Evolutionary conservation across 2,797 vertebrate species (phyloP).

Genomic region (Sorex maritimensis): DNA sequence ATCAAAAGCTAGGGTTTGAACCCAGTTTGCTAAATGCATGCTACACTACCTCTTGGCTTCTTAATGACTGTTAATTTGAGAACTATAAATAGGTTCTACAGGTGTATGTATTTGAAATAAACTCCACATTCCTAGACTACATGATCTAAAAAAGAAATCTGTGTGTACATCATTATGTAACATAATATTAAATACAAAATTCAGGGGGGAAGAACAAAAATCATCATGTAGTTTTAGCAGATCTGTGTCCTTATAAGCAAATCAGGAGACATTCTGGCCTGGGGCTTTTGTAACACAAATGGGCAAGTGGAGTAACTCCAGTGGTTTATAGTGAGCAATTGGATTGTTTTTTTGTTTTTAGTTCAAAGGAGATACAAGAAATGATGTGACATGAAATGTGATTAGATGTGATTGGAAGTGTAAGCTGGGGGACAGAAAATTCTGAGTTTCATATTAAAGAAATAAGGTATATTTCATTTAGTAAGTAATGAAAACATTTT

Average conservation of each 20-base stretch:
- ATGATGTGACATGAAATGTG: constrained; percentile 73
- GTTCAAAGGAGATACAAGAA: constrained; percentile 74
- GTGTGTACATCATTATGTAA: constrained; percentile 35
- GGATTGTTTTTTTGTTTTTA: constrained; percentile 79
- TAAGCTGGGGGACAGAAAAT: constrained; percentile 62
- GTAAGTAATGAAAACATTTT: constrained; percentile 69
- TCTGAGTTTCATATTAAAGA: constrained; percentile 67
- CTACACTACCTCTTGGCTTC: background rate
- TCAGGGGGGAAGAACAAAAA: constrained; percentile 31
- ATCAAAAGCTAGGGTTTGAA: background rate
- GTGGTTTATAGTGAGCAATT: constrained; percentile 37
- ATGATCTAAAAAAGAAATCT: background rate
- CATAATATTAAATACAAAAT: constrained; percentile 43
- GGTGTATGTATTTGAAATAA: background rate
- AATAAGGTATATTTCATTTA: constrained; percentile 76
- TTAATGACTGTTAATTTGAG: background rate
- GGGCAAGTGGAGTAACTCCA: constrained; percentile 53
- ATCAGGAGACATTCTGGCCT: constrained; percentile 62
- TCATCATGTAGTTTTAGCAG: constrained; percentile 57
- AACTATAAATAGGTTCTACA: constrained; percentile 15
- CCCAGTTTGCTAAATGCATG: background rate
- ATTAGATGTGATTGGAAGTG: constrained; percentile 79
- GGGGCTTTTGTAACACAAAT: constrained; percentile 60
- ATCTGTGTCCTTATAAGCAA: constrained; percentile 35
- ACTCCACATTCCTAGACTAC: background rate